Evolutionary conservation across 2,888 invertebrate genomes (phyloP).

Genomic region (Acanthosepion pharaonis): DNA sequence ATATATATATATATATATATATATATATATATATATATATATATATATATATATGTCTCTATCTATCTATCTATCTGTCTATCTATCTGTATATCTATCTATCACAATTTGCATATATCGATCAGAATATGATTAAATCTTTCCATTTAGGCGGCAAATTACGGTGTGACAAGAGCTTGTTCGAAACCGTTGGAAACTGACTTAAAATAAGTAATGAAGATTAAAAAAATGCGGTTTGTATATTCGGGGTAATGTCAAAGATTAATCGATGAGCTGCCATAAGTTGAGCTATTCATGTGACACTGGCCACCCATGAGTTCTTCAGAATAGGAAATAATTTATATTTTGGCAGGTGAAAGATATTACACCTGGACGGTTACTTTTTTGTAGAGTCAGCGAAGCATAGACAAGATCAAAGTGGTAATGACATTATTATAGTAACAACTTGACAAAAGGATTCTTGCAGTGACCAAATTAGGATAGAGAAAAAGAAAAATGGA

Average conservation of each 20-base stretch:
- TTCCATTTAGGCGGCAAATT: too few species aligned
- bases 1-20: too few species aligned
- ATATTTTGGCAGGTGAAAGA: neutral
- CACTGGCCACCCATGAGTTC: neutral
- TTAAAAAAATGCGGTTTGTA: neutral
- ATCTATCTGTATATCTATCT: too few species aligned
- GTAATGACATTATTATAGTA: neutral
- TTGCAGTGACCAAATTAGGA: neutral
- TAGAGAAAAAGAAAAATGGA: neutral
- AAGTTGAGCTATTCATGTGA: neutral
- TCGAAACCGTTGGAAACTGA: too few species aligned
- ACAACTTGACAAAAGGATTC: neutral
- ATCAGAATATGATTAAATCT: too few species aligned
- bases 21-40: too few species aligned
- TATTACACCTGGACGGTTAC: neutral
- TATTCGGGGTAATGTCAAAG: neutral
- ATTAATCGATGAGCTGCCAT: neutral
- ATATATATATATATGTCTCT: too few species aligned
- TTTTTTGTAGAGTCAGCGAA: neutral
- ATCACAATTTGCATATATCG: too few species aligned
- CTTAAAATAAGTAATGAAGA: neutral
- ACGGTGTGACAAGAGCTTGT: too few species aligned
- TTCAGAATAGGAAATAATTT: neutral
- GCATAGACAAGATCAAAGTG: neutral
- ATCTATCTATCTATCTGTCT: too few species aligned